Evolutionary conservation across 2,888 invertebrate genomes (phyloP), one percentile per base, ranked within the genome.

Genomic region (Xylota sylvarum): DNA sequence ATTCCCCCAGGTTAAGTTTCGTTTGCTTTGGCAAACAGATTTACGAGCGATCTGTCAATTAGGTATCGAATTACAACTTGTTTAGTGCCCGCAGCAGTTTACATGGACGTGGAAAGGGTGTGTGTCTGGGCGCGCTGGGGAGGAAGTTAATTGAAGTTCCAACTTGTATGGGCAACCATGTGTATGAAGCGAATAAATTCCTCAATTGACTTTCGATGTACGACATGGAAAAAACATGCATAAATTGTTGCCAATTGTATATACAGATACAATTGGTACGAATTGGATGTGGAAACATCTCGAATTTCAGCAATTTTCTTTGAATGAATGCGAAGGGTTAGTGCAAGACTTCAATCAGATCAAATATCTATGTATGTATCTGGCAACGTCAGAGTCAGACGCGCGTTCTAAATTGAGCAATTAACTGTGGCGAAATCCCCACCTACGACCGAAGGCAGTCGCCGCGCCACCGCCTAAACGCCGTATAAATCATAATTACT

Each of bases 21-120:
- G 77, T 78, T 84, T 79, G 74, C 85, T 87, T 87, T 87, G 79
- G 88, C 90, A 90, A 90, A 91, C 91, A 90, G 91, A 91, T 92
- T 92, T 92, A 92, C 91, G 91, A 91, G 90, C 90, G 90, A 90
- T 91, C 91, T 91, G 92, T 92, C 92, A 91, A 92, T 92, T 92
- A 92, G 91, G 91, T 92, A 92, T 92, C 92, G 91, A 92, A 92
- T 92, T 92, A 92, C 92, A 92, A 90, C 91, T 91, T 92, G 91
- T 91, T 91, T 91, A 91, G 90, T 91, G 92, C 91, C 91, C 80
- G 74, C 76, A 87, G 87, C 83, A 56, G 50, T 72, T 69, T 56
- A 56, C 32, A 43, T 48, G 46, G 27, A 65, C 72, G 37, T 60
- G 81, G 46, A 76, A 85, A 77, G 85, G 86, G 73, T 67, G 60